phyloP scores from a whole-genome alignment of 2,888 invertebrate species.

The Monoplex corrugatus region DNA sequence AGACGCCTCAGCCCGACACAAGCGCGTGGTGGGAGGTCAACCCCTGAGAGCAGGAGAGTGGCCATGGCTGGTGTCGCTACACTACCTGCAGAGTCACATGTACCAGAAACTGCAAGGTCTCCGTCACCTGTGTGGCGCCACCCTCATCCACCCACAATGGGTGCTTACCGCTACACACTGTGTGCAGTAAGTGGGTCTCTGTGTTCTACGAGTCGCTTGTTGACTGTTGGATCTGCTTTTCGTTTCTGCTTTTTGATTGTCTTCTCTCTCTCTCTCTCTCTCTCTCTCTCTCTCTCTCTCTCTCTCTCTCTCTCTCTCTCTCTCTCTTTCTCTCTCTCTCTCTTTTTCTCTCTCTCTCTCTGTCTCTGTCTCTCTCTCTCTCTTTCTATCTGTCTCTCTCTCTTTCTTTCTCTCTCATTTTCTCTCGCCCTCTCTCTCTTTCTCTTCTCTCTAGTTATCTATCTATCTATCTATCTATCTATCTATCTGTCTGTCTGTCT shows the following conservation, averaged over 20 bases:
- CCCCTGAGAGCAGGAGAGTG: constrained; percentile 60
- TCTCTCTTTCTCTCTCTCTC: not conserved
- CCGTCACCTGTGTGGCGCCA: constrained; percentile 68
- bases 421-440: too few species aligned
- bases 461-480: too few species aligned
- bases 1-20: constrained; percentile 19
- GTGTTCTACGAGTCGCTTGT: not conserved
- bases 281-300: constrained; percentile 8
- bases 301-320: not conserved
- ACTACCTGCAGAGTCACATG: constrained; percentile 58
- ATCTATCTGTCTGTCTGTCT: too few species aligned
- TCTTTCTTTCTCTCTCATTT: too few species aligned
- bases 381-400: too few species aligned
- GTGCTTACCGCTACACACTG: constrained; percentile 73
- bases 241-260: not conserved
- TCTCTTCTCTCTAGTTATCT: too few species aligned
- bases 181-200: constrained; percentile 60
- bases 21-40: constrained; percentile 61
- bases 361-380: not conserved
- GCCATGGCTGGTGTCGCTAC: constrained; percentile 66
- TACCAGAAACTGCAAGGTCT: constrained; percentile 61
- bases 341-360: not conserved
- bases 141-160: constrained; percentile 67
- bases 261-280: not conserved
- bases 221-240: not conserved